Evolutionary conservation across 1,140 invertebrate species (phyloP).

Genomic region (Aradophagus sp.): DNA sequence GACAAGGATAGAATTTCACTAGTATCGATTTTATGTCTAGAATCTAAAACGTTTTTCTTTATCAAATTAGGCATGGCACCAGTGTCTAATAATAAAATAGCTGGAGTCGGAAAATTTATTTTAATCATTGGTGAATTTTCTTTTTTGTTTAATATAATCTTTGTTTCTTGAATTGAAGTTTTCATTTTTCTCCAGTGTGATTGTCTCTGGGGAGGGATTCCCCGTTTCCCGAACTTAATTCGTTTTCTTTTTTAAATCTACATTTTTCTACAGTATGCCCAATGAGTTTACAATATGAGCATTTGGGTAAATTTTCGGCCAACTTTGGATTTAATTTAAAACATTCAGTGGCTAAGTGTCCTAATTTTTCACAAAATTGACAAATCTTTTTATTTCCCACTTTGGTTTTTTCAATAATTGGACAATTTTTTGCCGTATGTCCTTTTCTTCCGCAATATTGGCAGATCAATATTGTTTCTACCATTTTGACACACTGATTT

Average conservation of each 20-base stretch:
- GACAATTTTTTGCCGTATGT: constrained; percentile 4
- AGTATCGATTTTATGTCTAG: not conserved
- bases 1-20: not conserved
- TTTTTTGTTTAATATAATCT: not conserved
- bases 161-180: not conserved
- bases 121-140: not conserved
- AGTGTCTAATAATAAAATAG: constrained; percentile 5
- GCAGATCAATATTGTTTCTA: not conserved
- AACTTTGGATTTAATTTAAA: constrained; percentile 11
- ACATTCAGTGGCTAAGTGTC: constrained; percentile 2
- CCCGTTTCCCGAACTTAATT: constrained; percentile 8
- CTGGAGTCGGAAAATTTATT: constrained; percentile 7
- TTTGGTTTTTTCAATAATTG: not conserved
- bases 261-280: too few species aligned
- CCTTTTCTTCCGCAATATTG: constrained; percentile 1
- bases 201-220: constrained; percentile 7
- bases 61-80: constrained; percentile 6
- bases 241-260: too few species aligned
- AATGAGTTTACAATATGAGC: not conserved
- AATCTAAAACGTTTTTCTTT: constrained; percentile 4
- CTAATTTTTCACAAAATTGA: constrained; percentile 7
- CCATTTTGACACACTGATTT: not conserved
- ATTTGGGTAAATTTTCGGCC: constrained; percentile 2
- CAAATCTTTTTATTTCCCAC: not conserved
- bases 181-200: not conserved